These are phyloP conservation scores for Panorpa germanica DNA, from an alignment of 2,888 invertebrate genomes.

Conservation along the genomic window DNA sequence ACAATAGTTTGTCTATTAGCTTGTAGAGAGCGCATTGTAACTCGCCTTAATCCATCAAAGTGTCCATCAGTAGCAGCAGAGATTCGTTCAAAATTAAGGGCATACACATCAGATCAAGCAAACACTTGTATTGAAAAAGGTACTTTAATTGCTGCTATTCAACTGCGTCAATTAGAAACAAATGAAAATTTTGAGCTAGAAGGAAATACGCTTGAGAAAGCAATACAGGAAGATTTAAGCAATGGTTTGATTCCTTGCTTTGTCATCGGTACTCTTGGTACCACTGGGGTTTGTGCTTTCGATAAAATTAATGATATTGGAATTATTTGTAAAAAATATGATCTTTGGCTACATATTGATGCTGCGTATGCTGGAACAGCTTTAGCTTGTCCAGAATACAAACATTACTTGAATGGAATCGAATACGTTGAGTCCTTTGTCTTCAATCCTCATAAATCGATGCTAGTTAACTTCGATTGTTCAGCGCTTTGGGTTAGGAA, in stretches of 20 bases:
- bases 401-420: conserved; percentile 49
- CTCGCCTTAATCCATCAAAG: conserved; percentile 27
- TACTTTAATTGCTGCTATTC: conserved; percentile 53
- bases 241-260: conserved; percentile 68
- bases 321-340: conserved; percentile 46
- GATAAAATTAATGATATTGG: conserved; percentile 68
- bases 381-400: conserved; percentile 75
- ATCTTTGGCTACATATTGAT: conserved; percentile 76
- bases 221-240: conserved; percentile 49
- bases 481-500: conserved; percentile 75
- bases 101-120: conserved; percentile 60
- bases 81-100: conserved; percentile 43
- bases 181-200: conserved; percentile 43
- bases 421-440: conserved; percentile 70
- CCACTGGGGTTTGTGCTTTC: conserved; percentile 62
- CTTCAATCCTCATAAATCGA: conserved; percentile 84
- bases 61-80: conserved; percentile 33
- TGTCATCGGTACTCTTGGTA: conserved; percentile 58
- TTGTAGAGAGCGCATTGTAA: conserved; percentile 42
- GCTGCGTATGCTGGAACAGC: conserved; percentile 83
- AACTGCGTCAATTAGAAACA: conserved; percentile 43
- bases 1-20: conserved; percentile 56
- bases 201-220: conserved; percentile 38
- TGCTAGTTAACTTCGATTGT: conserved; percentile 79
- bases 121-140: conserved; percentile 72